Conservation (phyloP, 2,888 invertebrate genomes). For the Lepeophtheirus nordmannii region DNA sequence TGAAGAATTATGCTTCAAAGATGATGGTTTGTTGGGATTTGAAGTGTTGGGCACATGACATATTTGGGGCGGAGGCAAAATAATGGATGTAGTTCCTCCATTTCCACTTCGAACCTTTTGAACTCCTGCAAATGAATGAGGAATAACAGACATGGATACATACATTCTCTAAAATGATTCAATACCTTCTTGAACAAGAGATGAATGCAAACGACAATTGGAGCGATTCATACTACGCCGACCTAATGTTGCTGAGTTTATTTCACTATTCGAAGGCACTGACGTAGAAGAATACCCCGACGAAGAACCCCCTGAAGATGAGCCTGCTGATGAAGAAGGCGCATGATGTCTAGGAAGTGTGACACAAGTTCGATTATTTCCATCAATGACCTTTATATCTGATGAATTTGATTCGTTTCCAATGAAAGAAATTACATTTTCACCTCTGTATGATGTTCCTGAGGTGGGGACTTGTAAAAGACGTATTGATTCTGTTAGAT, state of each 20-base stretch:
- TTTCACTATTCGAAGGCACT: constrained; percentile 1
- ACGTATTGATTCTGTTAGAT: not conserved
- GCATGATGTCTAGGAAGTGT: not conserved
- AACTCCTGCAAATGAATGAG: not conserved
- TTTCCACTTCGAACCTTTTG: not conserved
- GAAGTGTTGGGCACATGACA: not conserved
- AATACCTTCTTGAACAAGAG: not conserved
- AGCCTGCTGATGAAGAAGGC: not conserved
- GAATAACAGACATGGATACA: not conserved
- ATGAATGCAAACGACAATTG: constrained; percentile 1
- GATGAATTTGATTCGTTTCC: not conserved
- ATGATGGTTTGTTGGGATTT: not conserved
- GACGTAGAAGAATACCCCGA: not conserved
- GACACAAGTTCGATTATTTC: not conserved
- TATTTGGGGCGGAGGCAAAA: not conserved
- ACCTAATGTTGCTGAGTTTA: not conserved
- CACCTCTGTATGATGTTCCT: not conserved
- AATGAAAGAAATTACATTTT: not conserved
- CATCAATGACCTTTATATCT: not conserved
- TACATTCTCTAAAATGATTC: not conserved
- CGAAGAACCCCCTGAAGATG: not conserved
- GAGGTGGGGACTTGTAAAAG: not conserved
- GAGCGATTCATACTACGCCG: not conserved
- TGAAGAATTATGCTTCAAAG: not conserved
- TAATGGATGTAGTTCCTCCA: not conserved